These are phyloP conservation scores for Falco cherrug DNA, from an alignment of 2,797 vertebrate genomes.

Conservation along the genomic window DNA sequence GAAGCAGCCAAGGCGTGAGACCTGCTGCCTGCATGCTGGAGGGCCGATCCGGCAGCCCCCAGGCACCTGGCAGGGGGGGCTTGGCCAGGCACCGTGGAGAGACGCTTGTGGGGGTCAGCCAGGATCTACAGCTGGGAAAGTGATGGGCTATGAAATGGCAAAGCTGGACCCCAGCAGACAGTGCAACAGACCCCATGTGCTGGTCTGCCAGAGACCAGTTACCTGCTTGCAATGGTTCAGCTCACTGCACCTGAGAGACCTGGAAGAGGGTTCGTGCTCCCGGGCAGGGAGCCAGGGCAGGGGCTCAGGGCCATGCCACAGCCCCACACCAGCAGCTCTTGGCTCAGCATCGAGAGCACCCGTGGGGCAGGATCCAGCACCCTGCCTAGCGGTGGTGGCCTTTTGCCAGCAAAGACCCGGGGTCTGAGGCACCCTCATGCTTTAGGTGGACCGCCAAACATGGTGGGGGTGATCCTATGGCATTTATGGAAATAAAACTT, in stretches of 20 bases:
- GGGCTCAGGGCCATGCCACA: background rate
- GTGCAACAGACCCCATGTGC: fast-evolving
- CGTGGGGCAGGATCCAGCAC: fast-evolving
- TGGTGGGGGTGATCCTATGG: background rate
- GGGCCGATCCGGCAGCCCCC: background rate
- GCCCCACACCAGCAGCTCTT: background rate
- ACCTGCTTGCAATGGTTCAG: background rate
- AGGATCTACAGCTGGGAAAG: background rate
- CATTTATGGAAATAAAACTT: background rate
- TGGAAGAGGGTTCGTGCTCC: background rate
- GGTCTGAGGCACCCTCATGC: background rate
- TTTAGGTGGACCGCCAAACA: background rate
- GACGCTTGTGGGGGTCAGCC: background rate
- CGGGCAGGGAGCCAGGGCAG: background rate
- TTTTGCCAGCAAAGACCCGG: background rate
- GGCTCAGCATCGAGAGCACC: background rate
- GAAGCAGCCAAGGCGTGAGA: background rate
- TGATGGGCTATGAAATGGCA: background rate
- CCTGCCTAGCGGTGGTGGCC: background rate
- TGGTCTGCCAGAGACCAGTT: background rate
- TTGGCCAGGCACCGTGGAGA: background rate
- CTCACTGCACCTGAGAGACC: background rate
- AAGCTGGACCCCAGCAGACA: background rate
- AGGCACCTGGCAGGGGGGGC: background rate
- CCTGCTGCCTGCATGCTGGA: background rate